These are phyloP conservation scores for Psophia crepitans DNA, from an alignment of 2,113 vertebrate species.

Conservation along the genomic window DNA sequence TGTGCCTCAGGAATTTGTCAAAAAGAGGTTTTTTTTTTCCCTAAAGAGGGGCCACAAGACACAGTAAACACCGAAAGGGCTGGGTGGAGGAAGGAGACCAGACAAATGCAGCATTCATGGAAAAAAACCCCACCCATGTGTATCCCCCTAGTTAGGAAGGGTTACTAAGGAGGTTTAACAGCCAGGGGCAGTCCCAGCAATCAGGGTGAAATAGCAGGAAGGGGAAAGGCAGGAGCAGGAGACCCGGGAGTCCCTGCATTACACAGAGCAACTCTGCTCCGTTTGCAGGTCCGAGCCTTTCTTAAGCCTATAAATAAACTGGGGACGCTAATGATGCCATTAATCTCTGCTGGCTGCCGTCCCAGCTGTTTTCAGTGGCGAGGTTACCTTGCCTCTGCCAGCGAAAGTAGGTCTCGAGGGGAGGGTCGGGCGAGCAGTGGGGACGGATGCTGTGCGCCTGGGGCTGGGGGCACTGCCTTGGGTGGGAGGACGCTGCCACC, in stretches of 20 bases:
- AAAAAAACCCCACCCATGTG: not conserved
- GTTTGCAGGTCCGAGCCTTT: not conserved
- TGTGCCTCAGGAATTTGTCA: not conserved
- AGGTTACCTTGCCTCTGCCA: slow-evolving; percentile 34
- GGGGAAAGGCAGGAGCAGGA: not conserved
- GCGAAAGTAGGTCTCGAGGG: not conserved
- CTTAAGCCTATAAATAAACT: slow-evolving; percentile 50
- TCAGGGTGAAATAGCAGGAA: not conserved
- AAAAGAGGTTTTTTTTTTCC: not conserved
- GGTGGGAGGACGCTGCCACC: not conserved
- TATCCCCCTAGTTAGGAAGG: not conserved
- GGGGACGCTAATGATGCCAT: slow-evolving; percentile 42
- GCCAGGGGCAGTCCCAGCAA: not conserved
- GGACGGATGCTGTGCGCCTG: not conserved
- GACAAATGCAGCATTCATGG: not conserved
- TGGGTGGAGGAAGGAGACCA: not conserved
- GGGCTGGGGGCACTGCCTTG: not conserved
- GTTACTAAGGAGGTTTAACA: not conserved
- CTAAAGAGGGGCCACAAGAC: not conserved
- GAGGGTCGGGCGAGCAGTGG: not conserved
- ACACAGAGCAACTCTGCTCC: not conserved
- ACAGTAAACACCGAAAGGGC: not conserved
- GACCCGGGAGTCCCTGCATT: not conserved
- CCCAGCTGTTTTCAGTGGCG: slow-evolving; percentile 29
- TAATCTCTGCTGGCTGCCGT: slow-evolving; percentile 15